Evolutionary conservation across 2,797 vertebrate genomes (phyloP).

Genomic region (Rhinogobio ventralis): DNA sequence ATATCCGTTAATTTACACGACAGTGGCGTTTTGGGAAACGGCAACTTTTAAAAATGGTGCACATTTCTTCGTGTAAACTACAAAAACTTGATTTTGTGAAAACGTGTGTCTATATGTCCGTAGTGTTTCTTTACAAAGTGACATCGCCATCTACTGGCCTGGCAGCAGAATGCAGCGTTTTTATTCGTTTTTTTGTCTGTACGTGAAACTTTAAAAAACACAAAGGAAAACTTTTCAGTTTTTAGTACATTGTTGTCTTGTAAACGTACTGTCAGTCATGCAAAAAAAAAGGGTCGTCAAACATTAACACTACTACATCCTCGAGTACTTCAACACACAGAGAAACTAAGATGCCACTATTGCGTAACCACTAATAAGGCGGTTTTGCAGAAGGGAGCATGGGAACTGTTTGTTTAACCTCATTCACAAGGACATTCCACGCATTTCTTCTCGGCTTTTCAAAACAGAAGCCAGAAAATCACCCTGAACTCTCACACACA

Average conservation of each 20-base stretch:
- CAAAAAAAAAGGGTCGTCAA: too few species aligned
- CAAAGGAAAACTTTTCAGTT: not conserved
- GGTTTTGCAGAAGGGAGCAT: not conserved
- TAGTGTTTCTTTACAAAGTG: not conserved
- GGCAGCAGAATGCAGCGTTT: not conserved
- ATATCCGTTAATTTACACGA: too few species aligned
- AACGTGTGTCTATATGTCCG: too few species aligned
- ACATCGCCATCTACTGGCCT: not conserved
- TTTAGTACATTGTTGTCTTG: not conserved
- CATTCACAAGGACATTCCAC: constrained; percentile 50
- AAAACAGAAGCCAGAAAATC: constrained; percentile 37
- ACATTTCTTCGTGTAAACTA: too few species aligned
- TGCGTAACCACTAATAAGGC: not conserved
- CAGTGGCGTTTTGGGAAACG: too few species aligned
- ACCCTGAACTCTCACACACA: not conserved
- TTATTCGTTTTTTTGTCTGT: not conserved
- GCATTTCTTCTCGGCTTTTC: constrained; percentile 46
- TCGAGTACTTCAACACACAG: not conserved
- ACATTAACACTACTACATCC: not conserved
- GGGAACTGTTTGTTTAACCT: constrained; percentile 51
- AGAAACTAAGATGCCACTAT: not conserved
- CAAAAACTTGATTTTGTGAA: too few species aligned
- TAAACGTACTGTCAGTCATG: too few species aligned
- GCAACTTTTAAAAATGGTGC: too few species aligned
- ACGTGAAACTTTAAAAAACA: too few species aligned